Evolutionary conservation across 1,140 invertebrate genomes (phyloP), one percentile per base, ranked within the genome.

Genomic region (Theocolax elegans): DNA sequence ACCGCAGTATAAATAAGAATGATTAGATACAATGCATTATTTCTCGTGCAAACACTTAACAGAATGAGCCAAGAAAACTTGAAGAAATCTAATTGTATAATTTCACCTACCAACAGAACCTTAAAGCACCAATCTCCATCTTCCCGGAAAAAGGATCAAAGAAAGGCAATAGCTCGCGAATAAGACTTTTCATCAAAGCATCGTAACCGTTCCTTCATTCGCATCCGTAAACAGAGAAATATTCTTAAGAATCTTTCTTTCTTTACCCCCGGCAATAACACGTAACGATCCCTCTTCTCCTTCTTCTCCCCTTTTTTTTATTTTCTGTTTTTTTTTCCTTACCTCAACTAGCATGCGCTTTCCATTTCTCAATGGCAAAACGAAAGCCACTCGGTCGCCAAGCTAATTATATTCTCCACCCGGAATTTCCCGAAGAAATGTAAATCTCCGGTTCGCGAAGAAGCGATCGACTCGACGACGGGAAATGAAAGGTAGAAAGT

Each of bases 331-430:
- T n/a, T n/a, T n/a, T n/a, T n/a, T 25, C 3, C n/a, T 21, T n/a
- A 4, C 35, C 4, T 17, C 17, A 17, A 19, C 62, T 19, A 17
- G 17, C 42, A 25, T 2, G 15, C 3, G 4, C 12, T 25, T 63
- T 51, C 23, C 42, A 8, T 29, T 63, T 12, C 23, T 0, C 35
- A 23, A 29, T 1, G 3, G 1, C 2, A 19, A 21, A 25, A 1
- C 23, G 17, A 40, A 31, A 66, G 25, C 21, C 64, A 17, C 21
- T 35, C 38, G 12, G 10, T 23, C 25, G n/a, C 46, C 21, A 10
- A 42, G 62, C 15, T 67, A 56, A 63, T 72, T 72, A 62, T 60
- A 62, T 72, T 62, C 23, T 35, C 35, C 17, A 29, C 31, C 17
- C 8, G 29, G 63, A 56, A 63, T 56, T 67, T 44, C 40, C 10